A percentile compares a stretch with the other conserved stretches of the same genome.
Evolutionary conservation across 2,113 vertebrate genomes (phyloP).

Genomic region (Struthidea cinerea): DNA sequence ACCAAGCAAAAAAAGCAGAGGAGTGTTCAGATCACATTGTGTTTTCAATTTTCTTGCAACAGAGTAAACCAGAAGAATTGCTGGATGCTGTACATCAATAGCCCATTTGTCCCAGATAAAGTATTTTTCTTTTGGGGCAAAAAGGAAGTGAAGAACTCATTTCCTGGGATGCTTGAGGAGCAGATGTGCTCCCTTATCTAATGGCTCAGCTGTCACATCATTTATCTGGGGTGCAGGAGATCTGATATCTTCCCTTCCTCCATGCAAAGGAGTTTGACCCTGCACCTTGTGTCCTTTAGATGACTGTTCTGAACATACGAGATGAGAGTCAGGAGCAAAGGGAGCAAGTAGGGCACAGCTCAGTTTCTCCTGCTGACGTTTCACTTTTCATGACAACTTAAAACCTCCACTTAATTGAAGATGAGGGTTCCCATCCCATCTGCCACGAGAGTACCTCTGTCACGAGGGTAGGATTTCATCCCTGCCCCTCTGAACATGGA

Average conservation of each 20-base stretch:
- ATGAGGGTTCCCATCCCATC: background rate
- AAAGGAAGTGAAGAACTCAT: background rate
- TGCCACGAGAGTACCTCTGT: rapidly evolving
- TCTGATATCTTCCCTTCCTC: background rate
- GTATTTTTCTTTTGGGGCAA: background rate
- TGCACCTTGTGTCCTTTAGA: constrained; percentile 1
- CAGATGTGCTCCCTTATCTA: background rate
- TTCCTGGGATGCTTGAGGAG: background rate
- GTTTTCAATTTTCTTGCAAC: background rate
- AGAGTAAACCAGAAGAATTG: background rate
- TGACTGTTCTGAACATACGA: background rate
- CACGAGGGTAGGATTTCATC: background rate
- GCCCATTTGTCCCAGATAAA: background rate
- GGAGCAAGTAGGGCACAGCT: background rate
- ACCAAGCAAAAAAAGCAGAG: background rate
- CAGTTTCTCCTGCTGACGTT: constrained; percentile 32
- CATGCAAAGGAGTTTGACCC: constrained; percentile 31
- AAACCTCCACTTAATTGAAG: background rate
- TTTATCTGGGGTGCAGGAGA: background rate
- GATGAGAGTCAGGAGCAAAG: background rate
- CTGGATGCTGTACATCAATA: background rate
- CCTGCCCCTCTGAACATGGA: background rate
- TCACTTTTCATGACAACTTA: constrained; percentile 16
- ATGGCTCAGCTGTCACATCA: background rate
- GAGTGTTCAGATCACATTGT: background rate